Evolutionary conservation across 2,797 vertebrate species (phyloP).

Genomic region (Fratercula arctica): DNA sequence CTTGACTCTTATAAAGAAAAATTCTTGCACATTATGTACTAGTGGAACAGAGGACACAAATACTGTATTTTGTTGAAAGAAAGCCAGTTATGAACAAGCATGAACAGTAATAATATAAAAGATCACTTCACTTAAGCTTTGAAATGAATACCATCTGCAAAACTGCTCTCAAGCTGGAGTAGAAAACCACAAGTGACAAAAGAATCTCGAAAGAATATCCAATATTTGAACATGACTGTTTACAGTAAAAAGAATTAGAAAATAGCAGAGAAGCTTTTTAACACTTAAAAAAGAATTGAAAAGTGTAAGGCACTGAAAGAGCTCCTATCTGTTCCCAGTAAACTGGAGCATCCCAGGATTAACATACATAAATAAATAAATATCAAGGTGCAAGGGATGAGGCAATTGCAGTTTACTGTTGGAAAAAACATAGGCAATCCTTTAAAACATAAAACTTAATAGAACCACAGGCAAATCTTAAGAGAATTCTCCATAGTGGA

Average conservation of each 20-base stretch:
- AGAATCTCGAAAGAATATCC: neutral
- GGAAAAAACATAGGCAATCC: neutral
- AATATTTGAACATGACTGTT: neutral
- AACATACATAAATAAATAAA: neutral
- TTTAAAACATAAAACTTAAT: neutral
- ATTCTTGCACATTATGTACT: slow-evolving; percentile 3
- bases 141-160: slow-evolving; percentile 20
- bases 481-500: neutral
- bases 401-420: neutral
- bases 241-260: slow-evolving; percentile 7
- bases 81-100: slow-evolving; percentile 26
- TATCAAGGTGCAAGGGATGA: neutral
- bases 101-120: slow-evolving; percentile 30
- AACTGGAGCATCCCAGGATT: neutral
- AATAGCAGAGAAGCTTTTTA: neutral
- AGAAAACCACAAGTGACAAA: slow-evolving; percentile 2
- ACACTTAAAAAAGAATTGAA: neutral
- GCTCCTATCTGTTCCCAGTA: neutral
- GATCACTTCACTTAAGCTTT: slow-evolving; percentile 8
- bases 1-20: slow-evolving; percentile 1
- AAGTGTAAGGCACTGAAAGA: neutral
- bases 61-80: slow-evolving; percentile 11
- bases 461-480: neutral
- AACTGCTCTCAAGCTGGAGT: neutral
- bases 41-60: neutral